Conservation (phyloP, 2,888 invertebrate genomes). For the Pharmacophagus antenor region DNA sequence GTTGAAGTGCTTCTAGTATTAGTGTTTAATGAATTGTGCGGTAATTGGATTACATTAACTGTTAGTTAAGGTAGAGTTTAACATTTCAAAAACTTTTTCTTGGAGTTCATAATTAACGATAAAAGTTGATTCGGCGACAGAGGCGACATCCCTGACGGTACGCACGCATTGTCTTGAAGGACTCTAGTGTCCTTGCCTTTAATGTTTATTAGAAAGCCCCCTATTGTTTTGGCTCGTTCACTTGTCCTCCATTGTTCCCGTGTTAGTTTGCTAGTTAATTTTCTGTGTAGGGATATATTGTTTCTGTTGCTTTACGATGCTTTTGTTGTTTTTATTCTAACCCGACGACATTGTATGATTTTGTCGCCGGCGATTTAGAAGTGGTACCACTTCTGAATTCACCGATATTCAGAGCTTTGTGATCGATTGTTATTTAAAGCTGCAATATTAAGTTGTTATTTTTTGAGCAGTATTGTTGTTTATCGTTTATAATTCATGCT, state of each 20-base stretch:
- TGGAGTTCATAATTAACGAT: constrained; percentile 31
- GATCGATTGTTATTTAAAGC: constrained; percentile 10
- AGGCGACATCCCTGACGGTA: constrained; percentile 53
- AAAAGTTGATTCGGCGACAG: constrained; percentile 42
- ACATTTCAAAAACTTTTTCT: constrained; percentile 33
- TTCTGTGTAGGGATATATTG: constrained; percentile 48
- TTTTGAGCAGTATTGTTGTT: constrained; percentile 24
- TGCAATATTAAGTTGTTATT: constrained; percentile 10
- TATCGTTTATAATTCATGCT: constrained; percentile 21
- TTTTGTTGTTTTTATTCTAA: constrained; percentile 42
- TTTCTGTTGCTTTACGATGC: constrained; percentile 42
- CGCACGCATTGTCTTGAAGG: constrained; percentile 45
- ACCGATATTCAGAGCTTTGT: constrained; percentile 17
- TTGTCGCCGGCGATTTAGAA: constrained; percentile 16
- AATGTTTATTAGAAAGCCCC: constrained; percentile 60
- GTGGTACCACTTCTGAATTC: constrained; percentile 2
- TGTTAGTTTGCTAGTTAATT: constrained; percentile 42
- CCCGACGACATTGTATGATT: constrained; percentile 24
- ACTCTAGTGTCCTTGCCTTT: constrained; percentile 55
- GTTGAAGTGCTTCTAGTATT: constrained; percentile 41
- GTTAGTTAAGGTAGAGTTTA: constrained; percentile 42
- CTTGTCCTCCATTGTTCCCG: constrained; percentile 49
- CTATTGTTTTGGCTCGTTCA: constrained; percentile 53
- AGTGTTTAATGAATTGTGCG: constrained; percentile 39
- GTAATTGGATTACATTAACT: constrained; percentile 33